Evolutionary conservation across 2,113 vertebrate species (phyloP).

Genomic region (Picathartes gymnocephalus): DNA sequence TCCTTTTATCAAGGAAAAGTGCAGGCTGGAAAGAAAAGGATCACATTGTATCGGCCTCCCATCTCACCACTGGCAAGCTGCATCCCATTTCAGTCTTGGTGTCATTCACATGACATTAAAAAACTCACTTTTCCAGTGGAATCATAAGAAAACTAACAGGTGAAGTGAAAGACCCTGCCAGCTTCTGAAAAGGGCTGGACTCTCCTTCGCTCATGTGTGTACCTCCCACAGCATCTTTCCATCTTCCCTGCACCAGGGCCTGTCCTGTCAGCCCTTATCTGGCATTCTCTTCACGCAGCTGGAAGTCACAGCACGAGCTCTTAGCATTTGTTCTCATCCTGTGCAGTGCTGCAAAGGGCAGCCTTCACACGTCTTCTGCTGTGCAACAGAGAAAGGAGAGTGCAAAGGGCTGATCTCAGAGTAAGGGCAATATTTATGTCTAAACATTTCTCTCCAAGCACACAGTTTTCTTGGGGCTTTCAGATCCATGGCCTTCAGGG

Average conservation of each 20-base stretch:
- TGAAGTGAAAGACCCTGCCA: background rate
- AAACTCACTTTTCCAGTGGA: background rate
- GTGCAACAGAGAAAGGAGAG: background rate
- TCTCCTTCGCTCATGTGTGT: fast-evolving
- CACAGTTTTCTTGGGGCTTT: background rate
- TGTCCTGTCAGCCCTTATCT: background rate
- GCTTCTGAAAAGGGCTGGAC: background rate
- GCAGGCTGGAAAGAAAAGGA: background rate
- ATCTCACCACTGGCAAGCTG: background rate
- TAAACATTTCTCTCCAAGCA: background rate
- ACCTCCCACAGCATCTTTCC: background rate
- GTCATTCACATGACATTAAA: background rate
- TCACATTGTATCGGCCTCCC: background rate
- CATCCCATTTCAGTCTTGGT: background rate
- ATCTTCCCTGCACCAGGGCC: background rate
- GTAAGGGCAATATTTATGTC: background rate
- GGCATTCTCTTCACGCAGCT: background rate
- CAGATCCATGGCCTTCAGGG: background rate
- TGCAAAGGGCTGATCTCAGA: background rate
- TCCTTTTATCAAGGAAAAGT: conserved; percentile 2
- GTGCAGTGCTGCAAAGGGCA: background rate
- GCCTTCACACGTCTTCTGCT: background rate
- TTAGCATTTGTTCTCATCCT: background rate
- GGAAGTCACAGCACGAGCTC: background rate
- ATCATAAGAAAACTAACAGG: background rate